A percentile compares a stretch with the other conserved stretches of the same genome.
phyloP scores from a whole-genome alignment of 2,113 vertebrate species.

The Brachionichthys hirsutus region DNA sequence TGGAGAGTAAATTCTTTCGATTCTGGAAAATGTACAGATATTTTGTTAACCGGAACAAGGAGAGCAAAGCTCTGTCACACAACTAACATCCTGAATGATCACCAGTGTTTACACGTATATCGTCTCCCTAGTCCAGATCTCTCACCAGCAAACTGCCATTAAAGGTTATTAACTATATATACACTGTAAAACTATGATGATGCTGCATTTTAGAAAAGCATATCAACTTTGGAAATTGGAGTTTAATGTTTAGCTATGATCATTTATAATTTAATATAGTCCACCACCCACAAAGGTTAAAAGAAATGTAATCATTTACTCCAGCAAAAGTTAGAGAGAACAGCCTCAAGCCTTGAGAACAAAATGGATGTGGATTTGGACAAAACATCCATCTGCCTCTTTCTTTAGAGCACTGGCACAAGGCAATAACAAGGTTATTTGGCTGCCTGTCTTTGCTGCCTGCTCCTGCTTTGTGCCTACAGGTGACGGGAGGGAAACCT shows the following conservation, averaged over 20 bases:
- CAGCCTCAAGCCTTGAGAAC: constrained; percentile 56
- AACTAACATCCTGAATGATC: too few relatives aligned
- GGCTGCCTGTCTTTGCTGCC: constrained; percentile 65
- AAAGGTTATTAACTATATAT: too few relatives aligned
- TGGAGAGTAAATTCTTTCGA: background rate
- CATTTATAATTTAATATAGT: constrained; percentile 12
- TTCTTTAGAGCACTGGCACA: constrained; percentile 55
- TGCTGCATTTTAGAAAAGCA: too few relatives aligned
- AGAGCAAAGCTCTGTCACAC: background rate
- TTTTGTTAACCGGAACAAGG: background rate
- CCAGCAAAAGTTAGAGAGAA: constrained; percentile 43
- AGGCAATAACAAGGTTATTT: constrained; percentile 72
- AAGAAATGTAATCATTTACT: constrained; percentile 46
- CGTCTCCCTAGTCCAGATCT: too few relatives aligned
- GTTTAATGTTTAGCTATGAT: background rate
- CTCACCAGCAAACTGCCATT: too few relatives aligned
- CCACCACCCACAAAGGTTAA: constrained; percentile 8
- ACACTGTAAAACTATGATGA: too few relatives aligned
- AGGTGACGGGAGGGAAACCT: constrained; percentile 63
- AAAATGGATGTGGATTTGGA: constrained; percentile 64
- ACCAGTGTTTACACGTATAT: too few relatives aligned
- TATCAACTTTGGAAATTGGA: too few relatives aligned
- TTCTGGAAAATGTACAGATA: background rate
- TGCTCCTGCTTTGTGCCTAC: constrained; percentile 55
- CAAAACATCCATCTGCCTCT: constrained; percentile 67